Conservation (phyloP, 2,797 vertebrate species). For the Phylloscopus collybita region DNA sequence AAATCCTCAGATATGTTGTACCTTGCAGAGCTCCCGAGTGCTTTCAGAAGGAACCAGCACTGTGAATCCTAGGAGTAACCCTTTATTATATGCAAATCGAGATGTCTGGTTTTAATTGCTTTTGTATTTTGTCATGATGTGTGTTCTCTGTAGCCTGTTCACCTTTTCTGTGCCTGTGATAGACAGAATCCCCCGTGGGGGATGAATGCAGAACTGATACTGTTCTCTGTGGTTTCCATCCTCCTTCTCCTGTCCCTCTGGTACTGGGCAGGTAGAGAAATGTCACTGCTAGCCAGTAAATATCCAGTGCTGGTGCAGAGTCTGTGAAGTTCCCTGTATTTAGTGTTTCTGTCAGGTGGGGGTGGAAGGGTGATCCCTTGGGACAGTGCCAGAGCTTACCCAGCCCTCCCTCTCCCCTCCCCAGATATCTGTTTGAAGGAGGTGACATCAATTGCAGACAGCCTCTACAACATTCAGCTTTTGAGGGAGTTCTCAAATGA, state of each 20-base stretch:
- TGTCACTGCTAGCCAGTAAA: neutral
- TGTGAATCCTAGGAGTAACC: slow-evolving; percentile 3
- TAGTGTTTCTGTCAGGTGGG: neutral
- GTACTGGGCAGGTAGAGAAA: neutral
- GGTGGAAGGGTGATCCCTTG: neutral
- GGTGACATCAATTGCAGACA: slow-evolving; percentile 93
- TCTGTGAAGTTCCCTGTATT: neutral
- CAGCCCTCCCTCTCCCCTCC: neutral
- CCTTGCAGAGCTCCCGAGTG: slow-evolving; percentile 5
- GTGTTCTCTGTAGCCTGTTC: neutral
- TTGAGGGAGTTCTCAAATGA: slow-evolving; percentile 92
- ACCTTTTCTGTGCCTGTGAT: neutral
- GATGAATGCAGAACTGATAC: neutral
- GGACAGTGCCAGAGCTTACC: neutral
- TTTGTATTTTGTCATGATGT: neutral
- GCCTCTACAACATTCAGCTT: slow-evolving; percentile 95
- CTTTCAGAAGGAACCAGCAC: slow-evolving; percentile 9
- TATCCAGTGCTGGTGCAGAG: neutral
- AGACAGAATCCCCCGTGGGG: neutral
- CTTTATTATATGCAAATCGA: neutral
- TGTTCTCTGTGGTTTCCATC: neutral
- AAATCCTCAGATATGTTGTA: neutral
- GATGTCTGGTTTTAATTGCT: neutral
- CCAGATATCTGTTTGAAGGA: slow-evolving; percentile 97
- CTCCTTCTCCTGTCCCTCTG: neutral